These are phyloP conservation scores for Gymnothorax javanicus DNA, from an alignment of 2,797 vertebrate species.

Conservation along the genomic window DNA sequence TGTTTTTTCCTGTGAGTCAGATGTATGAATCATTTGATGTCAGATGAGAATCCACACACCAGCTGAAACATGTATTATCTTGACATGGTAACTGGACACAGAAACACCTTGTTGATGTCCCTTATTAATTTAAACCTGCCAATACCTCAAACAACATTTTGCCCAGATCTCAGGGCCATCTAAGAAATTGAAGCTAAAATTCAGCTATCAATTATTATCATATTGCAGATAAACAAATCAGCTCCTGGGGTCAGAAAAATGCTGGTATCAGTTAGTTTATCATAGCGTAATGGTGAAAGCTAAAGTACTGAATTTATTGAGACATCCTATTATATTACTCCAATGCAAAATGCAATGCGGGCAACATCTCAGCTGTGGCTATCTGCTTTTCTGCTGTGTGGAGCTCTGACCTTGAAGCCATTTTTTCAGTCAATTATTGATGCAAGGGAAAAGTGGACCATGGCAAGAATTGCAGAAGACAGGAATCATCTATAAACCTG, in stretches of 20 bases:
- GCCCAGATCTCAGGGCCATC: not conserved
- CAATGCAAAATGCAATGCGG: not conserved
- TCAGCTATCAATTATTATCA: not conserved
- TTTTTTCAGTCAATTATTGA: conserved; percentile 21
- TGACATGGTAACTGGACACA: not conserved
- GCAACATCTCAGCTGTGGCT: not conserved
- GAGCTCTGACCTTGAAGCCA: conserved; percentile 18
- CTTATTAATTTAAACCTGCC: not conserved
- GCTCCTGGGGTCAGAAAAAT: conserved; percentile 1
- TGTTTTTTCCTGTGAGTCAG: conserved; percentile 79
- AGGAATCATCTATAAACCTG: conserved; percentile 66
- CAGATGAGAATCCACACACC: not conserved
- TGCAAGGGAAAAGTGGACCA: conserved; percentile 31
- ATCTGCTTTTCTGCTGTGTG: not conserved
- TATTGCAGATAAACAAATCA: not conserved
- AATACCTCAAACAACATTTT: not conserved
- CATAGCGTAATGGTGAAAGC: not conserved
- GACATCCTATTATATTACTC: not conserved
- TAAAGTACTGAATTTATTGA: not conserved
- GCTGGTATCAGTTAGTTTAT: not conserved
- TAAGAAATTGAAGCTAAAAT: not conserved
- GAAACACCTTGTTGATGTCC: not conserved
- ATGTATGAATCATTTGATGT: not conserved
- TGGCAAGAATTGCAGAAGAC: conserved; percentile 40
- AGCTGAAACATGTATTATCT: no score